phyloP scores from a whole-genome alignment of 2,888 invertebrate species.

The Cylindroiulus punctatus region DNA sequence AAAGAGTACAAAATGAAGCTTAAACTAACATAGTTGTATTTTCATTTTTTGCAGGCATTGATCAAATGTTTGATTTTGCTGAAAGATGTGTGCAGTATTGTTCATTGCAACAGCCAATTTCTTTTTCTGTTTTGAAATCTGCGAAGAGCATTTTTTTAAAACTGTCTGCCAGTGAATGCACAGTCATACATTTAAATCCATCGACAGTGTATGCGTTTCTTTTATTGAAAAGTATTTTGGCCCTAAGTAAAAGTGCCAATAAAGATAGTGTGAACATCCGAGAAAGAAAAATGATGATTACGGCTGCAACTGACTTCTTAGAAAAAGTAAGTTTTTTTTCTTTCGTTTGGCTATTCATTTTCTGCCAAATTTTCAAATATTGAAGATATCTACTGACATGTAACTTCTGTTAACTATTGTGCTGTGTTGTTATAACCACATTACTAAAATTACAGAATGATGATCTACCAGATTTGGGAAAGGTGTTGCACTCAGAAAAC shows the following conservation, averaged over 20 bases:
- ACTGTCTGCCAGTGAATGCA: background rate
- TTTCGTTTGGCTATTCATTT: too few relatives aligned
- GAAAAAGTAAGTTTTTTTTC: background rate
- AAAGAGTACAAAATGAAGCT: background rate
- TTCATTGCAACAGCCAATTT: background rate
- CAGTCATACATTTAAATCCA: background rate
- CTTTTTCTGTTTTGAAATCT: background rate
- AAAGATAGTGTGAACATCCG: background rate
- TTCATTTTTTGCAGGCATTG: background rate
- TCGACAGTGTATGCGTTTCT: background rate
- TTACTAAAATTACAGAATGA: constrained; percentile 24
- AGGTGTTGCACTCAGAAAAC: background rate
- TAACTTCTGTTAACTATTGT: too few relatives aligned
- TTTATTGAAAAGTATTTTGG: background rate
- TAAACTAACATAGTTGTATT: background rate
- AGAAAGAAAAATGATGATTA: constrained; percentile 5
- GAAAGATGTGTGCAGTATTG: background rate
- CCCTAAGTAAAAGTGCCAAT: background rate
- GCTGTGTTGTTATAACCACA: too few relatives aligned
- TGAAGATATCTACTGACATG: too few relatives aligned
- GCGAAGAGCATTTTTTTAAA: background rate
- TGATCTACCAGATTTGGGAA: background rate
- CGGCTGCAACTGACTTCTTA: background rate
- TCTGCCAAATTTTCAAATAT: too few relatives aligned
- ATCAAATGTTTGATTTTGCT: constrained; percentile 8